Evolutionary conservation across 2,113 vertebrate genomes (phyloP), one percentile per base, ranked within the genome.

Genomic region (Hippocampus barbouri): DNA sequence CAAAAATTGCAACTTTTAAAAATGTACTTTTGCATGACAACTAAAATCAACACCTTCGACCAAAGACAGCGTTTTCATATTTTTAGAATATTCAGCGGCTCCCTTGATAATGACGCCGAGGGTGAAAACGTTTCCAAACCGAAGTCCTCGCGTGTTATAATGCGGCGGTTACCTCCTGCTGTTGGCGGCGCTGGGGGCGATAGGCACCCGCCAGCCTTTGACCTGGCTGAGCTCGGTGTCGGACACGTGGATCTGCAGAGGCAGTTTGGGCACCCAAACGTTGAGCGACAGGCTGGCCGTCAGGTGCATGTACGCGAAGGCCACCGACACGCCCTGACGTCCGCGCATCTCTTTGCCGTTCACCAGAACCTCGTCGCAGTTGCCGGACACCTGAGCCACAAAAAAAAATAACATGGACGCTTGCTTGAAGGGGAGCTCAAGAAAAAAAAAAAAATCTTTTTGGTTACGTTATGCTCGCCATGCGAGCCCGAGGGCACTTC

Each of bases 281-380:
- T 93, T 96, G 83, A 99, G 91, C 70, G 94, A 93, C 53, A 98
- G 83, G 84, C 95, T 94, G 43, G 95, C 91, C 34, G 92, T 94
- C 45, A 98, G 93, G 80, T 98, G 95, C 88, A 96, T 93, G 75
- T 97, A 97, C 14, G 95, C 95, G 88, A 98, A 99, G 91, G 96
- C 96, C 62, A 99, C 95, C 0, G 92, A 83, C 2, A 95, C 87
- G 27, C 91, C 93, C 89, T 95, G 94, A 56, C 88, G 94, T 61
- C 97, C 95, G 30, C 94, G 94, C 95, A 98, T 97, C 76, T 99
- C 97, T 86, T 96, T 98, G 49, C 97, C 97, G 0, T 97, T 98
- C 77, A 97, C 96, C 53, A 97, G 92, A 54, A 98, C 91, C 76
- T 94, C 91, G 66, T 97, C 93, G 8, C 97, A 98, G 77, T 82